Conservation (phyloP, 53 echinoderm and acorn worm species). For the Crossaster papposus region DNA sequence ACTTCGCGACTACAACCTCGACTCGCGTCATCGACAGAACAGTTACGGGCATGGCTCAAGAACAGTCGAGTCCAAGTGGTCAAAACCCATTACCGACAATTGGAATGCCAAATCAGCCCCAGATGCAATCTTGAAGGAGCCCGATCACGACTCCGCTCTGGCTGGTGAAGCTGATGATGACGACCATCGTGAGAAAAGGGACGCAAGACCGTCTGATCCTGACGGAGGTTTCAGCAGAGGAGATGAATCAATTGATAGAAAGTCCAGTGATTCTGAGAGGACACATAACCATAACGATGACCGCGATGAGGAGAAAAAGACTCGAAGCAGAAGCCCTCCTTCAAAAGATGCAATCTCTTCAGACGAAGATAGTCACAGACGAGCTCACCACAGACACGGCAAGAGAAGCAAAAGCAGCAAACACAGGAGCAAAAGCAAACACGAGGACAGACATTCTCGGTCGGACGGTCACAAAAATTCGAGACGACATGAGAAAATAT, state of each 20-base stretch:
- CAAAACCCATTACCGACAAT: neutral
- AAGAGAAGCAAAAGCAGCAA: slow-evolving; percentile 22
- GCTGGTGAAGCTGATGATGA: neutral
- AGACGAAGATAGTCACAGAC: neutral
- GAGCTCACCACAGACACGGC: neutral
- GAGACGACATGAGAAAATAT: neutral
- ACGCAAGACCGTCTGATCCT: neutral
- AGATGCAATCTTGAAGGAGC: neutral
- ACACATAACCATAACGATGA: slow-evolving; percentile 1
- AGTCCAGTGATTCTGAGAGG: neutral
- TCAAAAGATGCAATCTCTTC: neutral
- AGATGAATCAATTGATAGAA: neutral
- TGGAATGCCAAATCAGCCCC: neutral
- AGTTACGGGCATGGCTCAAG: neutral
- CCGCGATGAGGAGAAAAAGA: neutral
- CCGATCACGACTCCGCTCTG: neutral
- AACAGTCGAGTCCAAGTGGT: neutral
- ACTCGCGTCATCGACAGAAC: neutral
- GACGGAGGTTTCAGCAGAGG: neutral
- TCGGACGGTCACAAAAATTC: slow-evolving; percentile 14
- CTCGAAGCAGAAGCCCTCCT: slow-evolving; percentile 1
- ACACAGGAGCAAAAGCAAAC: slow-evolving; percentile 32
- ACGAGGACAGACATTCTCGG: slow-evolving; percentile 22
- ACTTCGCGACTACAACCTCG: slow-evolving; percentile 14
- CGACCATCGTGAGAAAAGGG: neutral